Evolutionary conservation across 1,140 invertebrate genomes (phyloP).

Genomic region (Drosophila ambigua): DNA sequence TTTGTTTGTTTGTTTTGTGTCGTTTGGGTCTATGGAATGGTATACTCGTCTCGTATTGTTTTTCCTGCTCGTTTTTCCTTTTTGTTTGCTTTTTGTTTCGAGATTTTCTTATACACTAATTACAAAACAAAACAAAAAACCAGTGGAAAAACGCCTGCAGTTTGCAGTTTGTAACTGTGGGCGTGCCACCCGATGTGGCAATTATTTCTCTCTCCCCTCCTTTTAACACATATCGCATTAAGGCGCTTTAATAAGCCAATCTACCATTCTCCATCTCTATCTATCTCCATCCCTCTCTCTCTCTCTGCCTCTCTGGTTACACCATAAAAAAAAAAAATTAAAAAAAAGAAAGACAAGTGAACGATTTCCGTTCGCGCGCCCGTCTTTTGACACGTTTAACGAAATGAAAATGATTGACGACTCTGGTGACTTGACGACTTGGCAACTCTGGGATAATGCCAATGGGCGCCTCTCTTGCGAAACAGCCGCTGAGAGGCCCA

Average conservation of each 20-base stretch:
- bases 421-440: slow-evolving; percentile 33
- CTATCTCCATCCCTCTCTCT: slow-evolving; percentile 4
- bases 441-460: slow-evolving; percentile 20
- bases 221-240: slow-evolving; percentile 50
- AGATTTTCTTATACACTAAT: slow-evolving; percentile 44
- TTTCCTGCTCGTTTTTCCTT: slow-evolving; percentile 17
- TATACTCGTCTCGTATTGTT: slow-evolving; percentile 17
- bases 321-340: slow-evolving; percentile 51
- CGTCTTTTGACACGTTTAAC: slow-evolving; percentile 73
- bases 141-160: neutral
- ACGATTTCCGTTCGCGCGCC: slow-evolving; percentile 63
- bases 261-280: slow-evolving; percentile 16
- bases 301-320: slow-evolving; percentile 1
- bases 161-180: slow-evolving; percentile 8
- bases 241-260: slow-evolving; percentile 47
- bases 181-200: slow-evolving; percentile 30
- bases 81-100: slow-evolving; percentile 10
- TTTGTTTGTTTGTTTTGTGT: slow-evolving; percentile 7
- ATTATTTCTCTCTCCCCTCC: slow-evolving; percentile 22
- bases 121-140: slow-evolving; percentile 19
- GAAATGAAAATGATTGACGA: slow-evolving; percentile 75
- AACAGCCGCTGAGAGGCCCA: slow-evolving; percentile 51
- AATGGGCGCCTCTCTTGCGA: slow-evolving; percentile 44
- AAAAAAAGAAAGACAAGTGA: slow-evolving; percentile 28
- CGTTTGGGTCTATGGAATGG: neutral